Percentiles rank a stretch among this genome's conserved stretches.
These are phyloP conservation scores for Molanna angustata DNA, from an alignment of 2,888 invertebrate genomes.

Conservation along the genomic window DNA sequence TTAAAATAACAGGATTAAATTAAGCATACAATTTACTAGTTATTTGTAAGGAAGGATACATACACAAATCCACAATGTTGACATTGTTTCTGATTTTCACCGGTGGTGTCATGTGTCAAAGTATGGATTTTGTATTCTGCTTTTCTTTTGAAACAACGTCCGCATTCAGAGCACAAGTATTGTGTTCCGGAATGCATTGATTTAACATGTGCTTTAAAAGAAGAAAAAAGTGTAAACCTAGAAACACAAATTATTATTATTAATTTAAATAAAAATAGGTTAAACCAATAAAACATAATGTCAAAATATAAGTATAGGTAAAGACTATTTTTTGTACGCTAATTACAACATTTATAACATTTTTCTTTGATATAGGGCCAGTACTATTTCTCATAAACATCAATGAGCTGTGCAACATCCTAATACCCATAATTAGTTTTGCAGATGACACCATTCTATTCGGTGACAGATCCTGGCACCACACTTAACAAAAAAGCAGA, in stretches of 20 bases:
- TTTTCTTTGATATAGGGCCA: too few species aligned
- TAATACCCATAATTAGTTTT: too few species aligned
- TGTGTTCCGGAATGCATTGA: conserved; percentile 15
- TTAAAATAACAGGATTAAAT: neutral
- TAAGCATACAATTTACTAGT: neutral
- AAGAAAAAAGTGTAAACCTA: conserved; percentile 10
- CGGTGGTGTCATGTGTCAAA: conserved; percentile 24
- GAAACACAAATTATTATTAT: neutral
- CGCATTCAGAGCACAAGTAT: conserved; percentile 36
- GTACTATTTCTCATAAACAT: too few species aligned
- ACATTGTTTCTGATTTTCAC: conserved; percentile 22
- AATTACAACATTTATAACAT: too few species aligned
- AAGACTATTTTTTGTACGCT: too few species aligned
- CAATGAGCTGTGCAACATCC: too few species aligned
- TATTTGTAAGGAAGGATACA: conserved; percentile 3
- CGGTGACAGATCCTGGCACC: too few species aligned
- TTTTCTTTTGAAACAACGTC: conserved; percentile 26
- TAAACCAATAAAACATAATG: too few species aligned
- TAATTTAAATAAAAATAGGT: too few species aligned
- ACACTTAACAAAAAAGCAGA: too few species aligned
- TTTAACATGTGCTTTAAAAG: conserved; percentile 17
- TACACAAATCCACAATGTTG: conserved; percentile 27
- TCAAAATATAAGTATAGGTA: too few species aligned
- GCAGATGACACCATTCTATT: too few species aligned
- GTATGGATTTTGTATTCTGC: conserved; percentile 22